These are phyloP conservation scores for Drepana arcuata DNA, from an alignment of 1,140 invertebrate species.

Conservation along the genomic window DNA sequence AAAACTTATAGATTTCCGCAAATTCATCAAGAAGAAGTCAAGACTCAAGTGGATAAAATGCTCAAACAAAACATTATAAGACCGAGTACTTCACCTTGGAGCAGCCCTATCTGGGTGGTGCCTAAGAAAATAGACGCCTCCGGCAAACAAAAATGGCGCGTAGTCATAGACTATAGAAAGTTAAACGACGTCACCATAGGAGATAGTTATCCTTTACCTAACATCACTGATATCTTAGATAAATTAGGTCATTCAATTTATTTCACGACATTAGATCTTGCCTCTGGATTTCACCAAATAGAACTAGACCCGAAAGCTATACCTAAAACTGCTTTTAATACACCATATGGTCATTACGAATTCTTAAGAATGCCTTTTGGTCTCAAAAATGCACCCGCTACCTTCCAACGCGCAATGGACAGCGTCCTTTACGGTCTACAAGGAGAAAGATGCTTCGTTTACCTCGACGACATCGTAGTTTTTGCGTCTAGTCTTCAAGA, in stretches of 20 bases:
- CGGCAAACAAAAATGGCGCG: constrained; percentile 42
- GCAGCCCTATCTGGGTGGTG: constrained; percentile 42
- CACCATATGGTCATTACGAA: constrained; percentile 44
- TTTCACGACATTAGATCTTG: constrained; percentile 35
- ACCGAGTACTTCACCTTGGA: constrained; percentile 33
- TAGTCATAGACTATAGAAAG: constrained; percentile 45
- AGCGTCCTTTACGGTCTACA: constrained; percentile 23
- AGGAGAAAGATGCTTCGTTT: constrained; percentile 31
- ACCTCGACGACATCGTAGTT: constrained; percentile 41
- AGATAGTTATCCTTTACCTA: constrained; percentile 70
- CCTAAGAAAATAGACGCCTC: constrained; percentile 51
- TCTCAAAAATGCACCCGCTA: constrained; percentile 48
- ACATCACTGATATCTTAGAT: constrained; percentile 51
- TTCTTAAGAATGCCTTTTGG: constrained; percentile 48
- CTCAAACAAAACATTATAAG: constrained; percentile 48
- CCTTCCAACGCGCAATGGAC: constrained; percentile 62
- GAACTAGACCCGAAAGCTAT: constrained; percentile 21
- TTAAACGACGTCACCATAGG: constrained; percentile 21
- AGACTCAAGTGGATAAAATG: too few relatives aligned
- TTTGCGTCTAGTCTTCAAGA: constrained; percentile 30
- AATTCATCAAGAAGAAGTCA: too few relatives aligned
- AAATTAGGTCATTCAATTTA: constrained; percentile 30
- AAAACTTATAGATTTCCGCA: too few relatives aligned
- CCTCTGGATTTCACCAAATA: constrained; percentile 41
- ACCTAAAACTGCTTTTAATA: constrained; percentile 46